Base-by-base conservation (phyloP, 2,113 vertebrate species). In the Perca flavescens region DNA sequence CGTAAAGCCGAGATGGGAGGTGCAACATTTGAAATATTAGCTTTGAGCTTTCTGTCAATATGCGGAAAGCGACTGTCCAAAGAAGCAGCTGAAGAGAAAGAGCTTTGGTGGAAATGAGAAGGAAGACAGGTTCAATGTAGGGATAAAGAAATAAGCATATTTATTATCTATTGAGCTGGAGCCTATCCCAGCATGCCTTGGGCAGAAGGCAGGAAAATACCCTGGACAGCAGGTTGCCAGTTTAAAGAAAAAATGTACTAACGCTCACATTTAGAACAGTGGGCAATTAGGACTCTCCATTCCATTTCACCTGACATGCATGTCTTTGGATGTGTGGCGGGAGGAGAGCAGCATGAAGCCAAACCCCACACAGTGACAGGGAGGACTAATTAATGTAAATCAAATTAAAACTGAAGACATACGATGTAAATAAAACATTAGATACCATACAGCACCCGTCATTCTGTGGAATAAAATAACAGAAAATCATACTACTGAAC, bases 381-480 rank as follows among this genome's bases (percentile, higher is more conserved):
- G 13, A 82, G 46, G 57, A 40, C 73, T 82, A 87, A 85, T 87
- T 80, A 74, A 78, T 10, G n/a, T 9, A 50, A 80, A 81, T 78
- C 83, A 67, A 80, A 78, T 66, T 56, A 74, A 58, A 68, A 19
- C 65, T 14, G 25, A 66, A 28, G 22, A 46, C 10, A 2, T 6
- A 2, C 25, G 15, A 63, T 43, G 71, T 84, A 63, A 86, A 85
- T 53, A 75, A 76, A 50, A 57, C 19, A 74, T n/a, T 56, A 31
- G 2, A 43, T 40, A 40, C 40, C 40, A 62, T 11, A 5, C 4
- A 25, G 15, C 15, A 9, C 17, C 15, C 1, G 11, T 66, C 49
- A 31, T 54, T 57, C 31, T 10, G 15, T 5, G 28, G 31, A 34
- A 50, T 17, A 9, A 49, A 57, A 69, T 40, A n/a, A 52, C 15